Evolutionary conservation across 2,113 vertebrate species (phyloP).

Genomic region (Bos javanicus): DNA sequence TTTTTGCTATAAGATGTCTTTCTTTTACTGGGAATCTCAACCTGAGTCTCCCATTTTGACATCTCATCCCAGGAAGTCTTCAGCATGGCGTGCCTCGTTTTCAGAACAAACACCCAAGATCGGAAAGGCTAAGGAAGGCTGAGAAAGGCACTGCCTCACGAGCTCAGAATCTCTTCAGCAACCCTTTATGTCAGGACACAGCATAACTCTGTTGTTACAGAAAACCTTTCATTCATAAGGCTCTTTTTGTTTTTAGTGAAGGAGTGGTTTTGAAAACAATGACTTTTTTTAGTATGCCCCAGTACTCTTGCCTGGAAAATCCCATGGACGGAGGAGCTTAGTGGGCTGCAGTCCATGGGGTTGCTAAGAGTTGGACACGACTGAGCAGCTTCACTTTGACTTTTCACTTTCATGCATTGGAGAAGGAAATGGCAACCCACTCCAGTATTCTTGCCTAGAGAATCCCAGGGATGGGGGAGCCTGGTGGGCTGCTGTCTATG

Average conservation of each 20-base stretch:
- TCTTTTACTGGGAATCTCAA: not conserved
- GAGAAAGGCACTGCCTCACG: not conserved
- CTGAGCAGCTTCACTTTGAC: no score
- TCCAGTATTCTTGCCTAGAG: no score
- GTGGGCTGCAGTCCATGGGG: no score
- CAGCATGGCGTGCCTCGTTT: not conserved
- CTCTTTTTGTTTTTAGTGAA: not conserved
- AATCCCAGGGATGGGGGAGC: fast-evolving
- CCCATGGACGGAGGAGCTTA: no score
- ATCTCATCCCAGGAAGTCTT: not conserved
- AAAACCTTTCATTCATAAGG: not conserved
- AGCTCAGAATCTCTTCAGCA: not conserved
- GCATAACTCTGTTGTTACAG: not conserved
- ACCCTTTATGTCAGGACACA: not conserved
- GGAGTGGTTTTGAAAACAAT: not conserved
- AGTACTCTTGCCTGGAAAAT: no score
- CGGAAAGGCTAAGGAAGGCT: not conserved
- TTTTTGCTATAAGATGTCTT: not conserved
- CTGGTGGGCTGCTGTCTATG: no score
- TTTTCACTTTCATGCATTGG: no score
- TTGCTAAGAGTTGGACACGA: fast-evolving
- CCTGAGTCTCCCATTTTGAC: not conserved
- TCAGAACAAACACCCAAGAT: not conserved
- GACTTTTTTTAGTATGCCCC: not conserved
- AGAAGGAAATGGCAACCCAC: no score